A percentile compares a stretch with the other conserved stretches of the same genome.
Conservation (phyloP, 2,113 vertebrate species). For the Perca schrenkii region DNA sequence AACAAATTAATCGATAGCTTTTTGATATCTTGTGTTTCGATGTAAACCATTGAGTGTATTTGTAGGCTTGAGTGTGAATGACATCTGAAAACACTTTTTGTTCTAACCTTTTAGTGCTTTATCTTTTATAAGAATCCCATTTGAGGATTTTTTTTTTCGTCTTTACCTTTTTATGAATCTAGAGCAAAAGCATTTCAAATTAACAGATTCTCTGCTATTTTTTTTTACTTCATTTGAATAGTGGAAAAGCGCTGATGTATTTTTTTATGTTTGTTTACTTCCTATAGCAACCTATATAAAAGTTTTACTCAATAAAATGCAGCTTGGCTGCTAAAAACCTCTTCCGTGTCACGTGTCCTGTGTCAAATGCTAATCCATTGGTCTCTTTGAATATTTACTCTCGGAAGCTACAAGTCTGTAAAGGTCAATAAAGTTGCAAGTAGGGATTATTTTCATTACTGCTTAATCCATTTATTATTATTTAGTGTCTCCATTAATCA, state of each 20-base stretch:
- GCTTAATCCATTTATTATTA: neutral
- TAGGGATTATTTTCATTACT: neutral
- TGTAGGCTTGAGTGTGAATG: constrained; percentile 45
- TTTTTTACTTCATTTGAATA: constrained; percentile 66
- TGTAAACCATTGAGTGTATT: constrained; percentile 28
- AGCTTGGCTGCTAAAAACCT: constrained; percentile 29
- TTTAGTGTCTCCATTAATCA: neutral
- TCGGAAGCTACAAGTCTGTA: neutral
- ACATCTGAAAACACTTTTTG: neutral
- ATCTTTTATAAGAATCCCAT: constrained; percentile 28
- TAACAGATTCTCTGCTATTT: constrained; percentile 60
- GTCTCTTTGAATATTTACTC: neutral
- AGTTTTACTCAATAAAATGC: constrained; percentile 72
- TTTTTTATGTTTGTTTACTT: constrained; percentile 58
- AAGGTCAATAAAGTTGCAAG: neutral
- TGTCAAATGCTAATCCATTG: neutral
- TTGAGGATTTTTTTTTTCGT: neutral
- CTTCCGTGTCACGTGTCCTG: neutral
- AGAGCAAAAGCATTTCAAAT: constrained; percentile 37
- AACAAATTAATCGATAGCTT: constrained; percentile 57
- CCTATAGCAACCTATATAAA: constrained; percentile 50
- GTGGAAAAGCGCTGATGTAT: constrained; percentile 43
- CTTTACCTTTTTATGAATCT: constrained; percentile 27
- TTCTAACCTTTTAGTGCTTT: constrained; percentile 18
- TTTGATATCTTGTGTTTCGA: constrained; percentile 38